Evolutionary conservation across 2,888 invertebrate species (phyloP).

Genomic region (Leptinotarsa peninsularis): DNA sequence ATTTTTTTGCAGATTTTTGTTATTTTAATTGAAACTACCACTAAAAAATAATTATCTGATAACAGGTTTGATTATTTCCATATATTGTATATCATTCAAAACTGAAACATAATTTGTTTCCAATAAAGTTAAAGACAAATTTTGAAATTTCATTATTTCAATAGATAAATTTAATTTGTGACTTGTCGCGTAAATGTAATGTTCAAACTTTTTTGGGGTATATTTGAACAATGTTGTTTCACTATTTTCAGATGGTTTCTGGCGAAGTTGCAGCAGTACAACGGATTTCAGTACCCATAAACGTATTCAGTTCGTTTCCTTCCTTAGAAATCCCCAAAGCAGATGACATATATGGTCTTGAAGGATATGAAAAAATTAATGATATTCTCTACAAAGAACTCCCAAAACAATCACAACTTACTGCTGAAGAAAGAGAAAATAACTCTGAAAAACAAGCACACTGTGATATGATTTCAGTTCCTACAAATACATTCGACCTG

Average conservation of each 20-base stretch:
- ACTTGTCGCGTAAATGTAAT: too few relatives aligned
- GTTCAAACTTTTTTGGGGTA: background rate
- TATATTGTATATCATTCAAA: too few relatives aligned
- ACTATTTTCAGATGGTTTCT: background rate
- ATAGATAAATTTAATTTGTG: too few relatives aligned
- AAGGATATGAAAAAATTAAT: conserved; percentile 3
- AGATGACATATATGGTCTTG: background rate
- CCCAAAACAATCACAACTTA: background rate
- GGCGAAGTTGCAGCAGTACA: background rate
- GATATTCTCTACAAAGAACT: background rate
- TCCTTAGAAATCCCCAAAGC: background rate
- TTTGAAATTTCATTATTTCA: too few relatives aligned
- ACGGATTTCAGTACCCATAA: background rate
- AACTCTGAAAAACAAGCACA: background rate
- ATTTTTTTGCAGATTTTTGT: too few relatives aligned
- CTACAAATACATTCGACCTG: background rate
- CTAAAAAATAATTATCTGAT: too few relatives aligned
- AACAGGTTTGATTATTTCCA: too few relatives aligned
- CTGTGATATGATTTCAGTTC: conserved; percentile 8
- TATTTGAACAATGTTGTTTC: background rate
- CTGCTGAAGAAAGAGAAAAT: background rate
- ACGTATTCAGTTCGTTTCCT: background rate
- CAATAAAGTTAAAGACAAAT: too few relatives aligned
- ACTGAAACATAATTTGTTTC: too few relatives aligned
- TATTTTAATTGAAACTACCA: too few relatives aligned